Evolutionary conservation across 2,113 vertebrate genomes (phyloP), one percentile per base, ranked within the genome.

Genomic region (Acrocephalus arundinaceus): DNA sequence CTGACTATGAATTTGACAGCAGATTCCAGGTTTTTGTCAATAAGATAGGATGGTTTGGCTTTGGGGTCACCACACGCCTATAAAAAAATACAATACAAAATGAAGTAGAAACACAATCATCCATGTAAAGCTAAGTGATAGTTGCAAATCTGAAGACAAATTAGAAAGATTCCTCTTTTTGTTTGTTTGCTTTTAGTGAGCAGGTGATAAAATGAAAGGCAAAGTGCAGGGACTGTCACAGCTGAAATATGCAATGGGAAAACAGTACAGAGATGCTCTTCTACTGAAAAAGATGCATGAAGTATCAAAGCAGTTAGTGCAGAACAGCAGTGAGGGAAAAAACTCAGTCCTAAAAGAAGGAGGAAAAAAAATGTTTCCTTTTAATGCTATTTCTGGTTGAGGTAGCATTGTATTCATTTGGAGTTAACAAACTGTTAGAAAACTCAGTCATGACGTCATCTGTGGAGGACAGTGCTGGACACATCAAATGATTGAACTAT

Each of bases 1-100:
- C 99, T 98, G 97, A 99, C 99, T 93, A 99, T 99, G 97, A 99
- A 99, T 98, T 99, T 99, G 96, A 99, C 99, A 22, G 99, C 99
- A 61, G 99, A 99, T 97, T 99, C 99, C 97, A 99, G 96, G 97
- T 99, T 99, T 98, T 99, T 99, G 97, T 99, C 99, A 43, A 99
- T 99, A 90, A 99, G 99, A 96, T 99, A 99, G 43, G 99, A 99
- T 89, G 99, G 99, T 97, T 99, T 99, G 90, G 99, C 99, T 98
- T 99, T 99, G 90, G 99, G 99, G 79, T 99, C 99, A 65, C 99
- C 99, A 55, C 99, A 99, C 91, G 99, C 99, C 99, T 99, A 96
- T 48, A 96, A 98, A 91, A 91, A 97, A 98, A 97, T 91, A 97
- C 86, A 83, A 93, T 62, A 90, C 82, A 93, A 95, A 97, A 92